These are phyloP conservation scores for Bradypodion pumilum DNA, from an alignment of 2,797 vertebrate species.

Conservation along the genomic window DNA sequence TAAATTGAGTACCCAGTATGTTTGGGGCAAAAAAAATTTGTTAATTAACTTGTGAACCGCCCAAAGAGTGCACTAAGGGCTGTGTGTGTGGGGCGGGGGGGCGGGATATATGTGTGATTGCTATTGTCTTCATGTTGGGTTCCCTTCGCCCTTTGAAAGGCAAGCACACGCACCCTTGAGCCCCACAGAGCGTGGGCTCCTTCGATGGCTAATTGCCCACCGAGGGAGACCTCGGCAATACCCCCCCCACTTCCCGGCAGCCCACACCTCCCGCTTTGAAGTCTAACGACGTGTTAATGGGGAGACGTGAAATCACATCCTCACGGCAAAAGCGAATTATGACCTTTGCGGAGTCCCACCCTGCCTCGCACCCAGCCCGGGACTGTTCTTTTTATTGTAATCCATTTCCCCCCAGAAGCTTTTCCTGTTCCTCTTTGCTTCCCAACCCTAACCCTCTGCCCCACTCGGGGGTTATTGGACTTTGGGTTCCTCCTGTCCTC, in stretches of 20 bases:
- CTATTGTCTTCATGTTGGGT: too few relatives aligned
- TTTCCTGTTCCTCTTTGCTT: neutral
- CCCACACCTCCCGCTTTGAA: constrained; percentile 16
- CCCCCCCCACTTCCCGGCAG: neutral
- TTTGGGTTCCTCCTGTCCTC: neutral
- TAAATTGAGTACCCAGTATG: too few relatives aligned
- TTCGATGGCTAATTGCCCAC: constrained; percentile 9
- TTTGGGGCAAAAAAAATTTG: too few relatives aligned
- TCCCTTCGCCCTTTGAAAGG: too few relatives aligned
- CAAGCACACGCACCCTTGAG: too few relatives aligned
- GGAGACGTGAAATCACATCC: constrained; percentile 31
- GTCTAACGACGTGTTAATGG: constrained; percentile 20
- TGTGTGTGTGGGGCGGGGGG: too few relatives aligned
- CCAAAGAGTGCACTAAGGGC: too few relatives aligned
- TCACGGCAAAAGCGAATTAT: constrained; percentile 5
- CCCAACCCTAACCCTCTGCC: neutral
- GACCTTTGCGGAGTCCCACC: constrained; percentile 42
- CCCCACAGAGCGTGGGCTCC: neutral
- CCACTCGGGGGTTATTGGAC: neutral
- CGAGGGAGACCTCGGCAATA: constrained; percentile 12
- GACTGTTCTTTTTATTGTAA: constrained; percentile 12
- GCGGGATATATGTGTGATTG: too few relatives aligned
- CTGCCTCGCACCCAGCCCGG: too few relatives aligned
- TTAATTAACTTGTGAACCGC: too few relatives aligned
- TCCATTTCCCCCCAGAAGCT: constrained; percentile 1